phyloP scores from a whole-genome alignment of 1,140 invertebrate species.

The Zaprionus tsacasi region DNA sequence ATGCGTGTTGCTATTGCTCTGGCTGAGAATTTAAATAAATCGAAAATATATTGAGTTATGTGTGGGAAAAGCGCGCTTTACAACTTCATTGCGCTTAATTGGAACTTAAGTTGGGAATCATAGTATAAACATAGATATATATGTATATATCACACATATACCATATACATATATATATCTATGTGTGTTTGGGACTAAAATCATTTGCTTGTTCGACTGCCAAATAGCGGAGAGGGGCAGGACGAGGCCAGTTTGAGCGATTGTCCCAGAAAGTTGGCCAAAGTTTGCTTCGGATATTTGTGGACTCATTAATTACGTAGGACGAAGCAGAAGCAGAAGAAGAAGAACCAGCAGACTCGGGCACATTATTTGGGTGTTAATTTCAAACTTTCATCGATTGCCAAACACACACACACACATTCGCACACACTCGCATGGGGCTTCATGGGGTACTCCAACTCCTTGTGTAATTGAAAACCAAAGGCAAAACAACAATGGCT shows the following conservation, averaged over 20 bases:
- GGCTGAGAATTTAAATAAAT: slow-evolving; percentile 56
- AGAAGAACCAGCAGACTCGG: slow-evolving; percentile 1
- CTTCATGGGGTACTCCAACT: slow-evolving; percentile 32
- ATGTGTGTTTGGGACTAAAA: slow-evolving; percentile 49
- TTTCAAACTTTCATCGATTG: slow-evolving; percentile 80
- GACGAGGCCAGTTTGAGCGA: slow-evolving; percentile 64
- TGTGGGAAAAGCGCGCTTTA: slow-evolving; percentile 44
- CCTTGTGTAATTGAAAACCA: slow-evolving; percentile 76
- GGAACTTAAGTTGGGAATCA: slow-evolving; percentile 31
- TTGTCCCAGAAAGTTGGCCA: slow-evolving; percentile 66
- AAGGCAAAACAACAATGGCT: slow-evolving; percentile 68
- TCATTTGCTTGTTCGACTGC: slow-evolving; percentile 74
- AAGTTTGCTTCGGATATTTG: slow-evolving; percentile 70
- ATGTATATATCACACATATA: not conserved
- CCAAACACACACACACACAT: slow-evolving; percentile 27
- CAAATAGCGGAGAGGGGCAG: slow-evolving; percentile 37
- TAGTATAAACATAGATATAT: not conserved
- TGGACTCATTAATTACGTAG: slow-evolving; percentile 78
- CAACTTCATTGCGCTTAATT: slow-evolving; percentile 50
- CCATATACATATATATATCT: not conserved
- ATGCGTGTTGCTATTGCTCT: not conserved
- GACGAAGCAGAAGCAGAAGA: slow-evolving; percentile 3
- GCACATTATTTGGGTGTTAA: slow-evolving; percentile 71
- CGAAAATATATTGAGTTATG: slow-evolving; percentile 50
- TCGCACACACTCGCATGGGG: slow-evolving; percentile 18